A percentile compares a stretch with the other conserved stretches of the same genome.
phyloP scores from a whole-genome alignment of 2,888 invertebrate genomes.

The Ophion costatus region DNA sequence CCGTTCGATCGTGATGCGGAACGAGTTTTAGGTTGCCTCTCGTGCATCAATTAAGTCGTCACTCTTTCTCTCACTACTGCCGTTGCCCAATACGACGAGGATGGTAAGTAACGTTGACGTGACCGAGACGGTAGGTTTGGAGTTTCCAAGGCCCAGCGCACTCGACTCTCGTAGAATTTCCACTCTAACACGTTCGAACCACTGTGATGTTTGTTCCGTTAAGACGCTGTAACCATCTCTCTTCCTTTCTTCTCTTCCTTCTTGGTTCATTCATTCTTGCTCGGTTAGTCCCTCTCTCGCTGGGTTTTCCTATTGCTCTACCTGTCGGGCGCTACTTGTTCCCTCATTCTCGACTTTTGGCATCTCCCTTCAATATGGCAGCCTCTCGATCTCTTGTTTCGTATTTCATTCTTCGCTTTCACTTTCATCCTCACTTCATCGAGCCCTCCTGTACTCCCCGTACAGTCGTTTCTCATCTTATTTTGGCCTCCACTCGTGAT shows the following conservation, averaged over 20 bases:
- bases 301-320: slow-evolving; percentile 19
- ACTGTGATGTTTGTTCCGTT: slow-evolving; percentile 71
- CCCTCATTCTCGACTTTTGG: slow-evolving; percentile 26
- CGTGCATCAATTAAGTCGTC: slow-evolving; percentile 77
- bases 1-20: slow-evolving; percentile 55
- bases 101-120: slow-evolving; percentile 76
- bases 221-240: slow-evolving; percentile 73
- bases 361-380: slow-evolving; percentile 16
- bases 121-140: slow-evolving; percentile 69
- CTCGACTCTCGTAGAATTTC: slow-evolving; percentile 23
- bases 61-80: slow-evolving; percentile 57
- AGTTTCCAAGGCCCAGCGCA: slow-evolving; percentile 49
- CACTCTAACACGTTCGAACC: slow-evolving; percentile 33
- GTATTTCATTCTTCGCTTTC: slow-evolving; percentile 52
- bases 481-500: slow-evolving; percentile 65
- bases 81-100: slow-evolving; percentile 41
- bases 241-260: slow-evolving; percentile 65
- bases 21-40: slow-evolving; percentile 71
- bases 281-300: slow-evolving; percentile 18
- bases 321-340: slow-evolving; percentile 59
- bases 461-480: slow-evolving; percentile 53
- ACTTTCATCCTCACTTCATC: slow-evolving; percentile 49
- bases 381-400: slow-evolving; percentile 49
- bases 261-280: slow-evolving; percentile 44
- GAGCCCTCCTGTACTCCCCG: slow-evolving; percentile 8